These are phyloP conservation scores for Drosophila equinoxialis DNA, from an alignment of 1,140 invertebrate species.

Conservation along the genomic window DNA sequence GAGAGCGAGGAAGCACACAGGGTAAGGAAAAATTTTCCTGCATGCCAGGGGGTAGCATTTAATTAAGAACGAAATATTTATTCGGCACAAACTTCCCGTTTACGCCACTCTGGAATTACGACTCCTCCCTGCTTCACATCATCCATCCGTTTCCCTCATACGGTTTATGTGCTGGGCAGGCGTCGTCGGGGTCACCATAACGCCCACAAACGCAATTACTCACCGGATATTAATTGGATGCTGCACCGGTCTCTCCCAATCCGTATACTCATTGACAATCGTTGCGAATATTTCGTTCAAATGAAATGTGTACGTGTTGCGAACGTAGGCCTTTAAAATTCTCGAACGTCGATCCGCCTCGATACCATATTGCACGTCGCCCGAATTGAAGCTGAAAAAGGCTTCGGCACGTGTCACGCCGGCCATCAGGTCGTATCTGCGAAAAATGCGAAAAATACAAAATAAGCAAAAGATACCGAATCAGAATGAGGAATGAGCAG, in stretches of 20 bases:
- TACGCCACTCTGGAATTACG: neutral
- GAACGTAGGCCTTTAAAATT: constrained; percentile 95
- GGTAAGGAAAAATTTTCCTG: constrained; percentile 37
- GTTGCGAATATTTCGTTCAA: constrained; percentile 92
- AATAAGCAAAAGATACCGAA: constrained; percentile 45
- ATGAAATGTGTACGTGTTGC: constrained; percentile 96
- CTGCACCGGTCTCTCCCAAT: constrained; percentile 96
- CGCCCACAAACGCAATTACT: constrained; percentile 78
- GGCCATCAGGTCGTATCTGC: constrained; percentile 95
- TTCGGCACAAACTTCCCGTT: constrained; percentile 46
- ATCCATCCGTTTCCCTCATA: neutral
- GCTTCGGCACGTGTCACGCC: constrained; percentile 95
- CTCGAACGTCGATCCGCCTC: constrained; percentile 93
- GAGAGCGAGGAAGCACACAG: no score
- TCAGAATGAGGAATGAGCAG: constrained; percentile 22
- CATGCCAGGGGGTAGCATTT: constrained; percentile 48
- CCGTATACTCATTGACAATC: constrained; percentile 98
- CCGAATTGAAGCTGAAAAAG: constrained; percentile 94
- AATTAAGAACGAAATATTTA: constrained; percentile 80
- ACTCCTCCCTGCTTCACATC: no score
- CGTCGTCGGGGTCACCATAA: constrained; percentile 21
- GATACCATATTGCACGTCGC: constrained; percentile 96
- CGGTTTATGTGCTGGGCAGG: constrained; percentile 5
- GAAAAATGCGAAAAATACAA: constrained; percentile 10
- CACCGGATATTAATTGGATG: constrained; percentile 95